These are phyloP conservation scores for Diabrotica undecimpunctata DNA, from an alignment of 1,140 invertebrate species.

Conservation along the genomic window DNA sequence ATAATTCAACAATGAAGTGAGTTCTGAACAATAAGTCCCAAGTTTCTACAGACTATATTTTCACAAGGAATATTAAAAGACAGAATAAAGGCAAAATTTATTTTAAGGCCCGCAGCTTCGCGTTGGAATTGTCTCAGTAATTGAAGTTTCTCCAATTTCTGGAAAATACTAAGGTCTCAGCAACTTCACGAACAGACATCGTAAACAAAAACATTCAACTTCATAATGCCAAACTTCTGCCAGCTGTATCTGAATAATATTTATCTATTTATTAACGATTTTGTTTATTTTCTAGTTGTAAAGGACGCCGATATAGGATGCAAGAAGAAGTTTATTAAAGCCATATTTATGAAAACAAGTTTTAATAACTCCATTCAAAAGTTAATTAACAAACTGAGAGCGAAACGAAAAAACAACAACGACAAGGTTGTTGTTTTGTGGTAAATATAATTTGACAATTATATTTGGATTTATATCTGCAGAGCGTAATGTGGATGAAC, in stretches of 20 bases:
- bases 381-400: slow-evolving; percentile 5
- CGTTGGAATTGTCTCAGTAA: slow-evolving; percentile 15
- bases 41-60: slow-evolving; percentile 1
- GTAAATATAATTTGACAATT: slow-evolving; percentile 15
- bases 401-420: neutral
- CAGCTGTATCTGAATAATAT: slow-evolving; percentile 14
- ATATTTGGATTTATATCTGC: slow-evolving; percentile 5
- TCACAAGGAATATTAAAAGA: slow-evolving; percentile 5
- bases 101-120: slow-evolving; percentile 6
- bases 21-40: neutral
- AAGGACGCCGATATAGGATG: slow-evolving; percentile 9
- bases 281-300: neutral
- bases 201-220: slow-evolving; percentile 12
- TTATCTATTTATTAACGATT: slow-evolving; percentile 7
- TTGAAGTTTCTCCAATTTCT: slow-evolving; percentile 12
- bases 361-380: slow-evolving; percentile 9
- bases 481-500: slow-evolving; percentile 1
- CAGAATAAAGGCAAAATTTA: slow-evolving; percentile 7
- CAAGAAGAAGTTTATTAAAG: slow-evolving; percentile 10
- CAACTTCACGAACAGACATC: slow-evolving; percentile 12
- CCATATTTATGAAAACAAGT: slow-evolving; percentile 6
- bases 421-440: neutral
- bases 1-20: neutral
- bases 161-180: slow-evolving; percentile 11
- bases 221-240: slow-evolving; percentile 11